These are phyloP conservation scores for Lycocorax pyrrhopterus DNA, from an alignment of 2,113 vertebrate species.

Conservation along the genomic window DNA sequence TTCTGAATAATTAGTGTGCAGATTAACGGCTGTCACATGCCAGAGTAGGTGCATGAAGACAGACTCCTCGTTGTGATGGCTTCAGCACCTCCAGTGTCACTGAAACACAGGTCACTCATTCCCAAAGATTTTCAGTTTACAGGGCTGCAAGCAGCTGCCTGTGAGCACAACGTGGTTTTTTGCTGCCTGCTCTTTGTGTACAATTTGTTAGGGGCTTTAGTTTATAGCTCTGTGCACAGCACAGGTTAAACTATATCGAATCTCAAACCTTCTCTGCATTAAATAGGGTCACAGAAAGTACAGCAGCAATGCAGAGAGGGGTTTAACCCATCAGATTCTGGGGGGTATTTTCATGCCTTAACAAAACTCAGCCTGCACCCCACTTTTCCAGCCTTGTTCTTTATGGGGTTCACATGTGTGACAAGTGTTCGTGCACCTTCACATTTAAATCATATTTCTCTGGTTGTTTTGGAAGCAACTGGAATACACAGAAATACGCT, in stretches of 20 bases:
- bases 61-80: background rate
- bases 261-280: constrained; percentile 55
- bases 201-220: constrained; percentile 58
- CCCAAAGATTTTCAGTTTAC: background rate
- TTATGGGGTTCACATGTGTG: background rate
- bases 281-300: constrained; percentile 69
- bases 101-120: background rate
- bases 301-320: constrained; percentile 35
- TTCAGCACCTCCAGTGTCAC: background rate
- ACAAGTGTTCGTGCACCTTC: background rate
- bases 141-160: constrained; percentile 39
- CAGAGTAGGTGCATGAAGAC: background rate
- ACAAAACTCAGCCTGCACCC: background rate
- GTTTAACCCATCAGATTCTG: constrained; percentile 54
- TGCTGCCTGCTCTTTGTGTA: constrained; percentile 39
- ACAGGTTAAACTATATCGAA: constrained; percentile 60
- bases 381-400: background rate
- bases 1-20: background rate
- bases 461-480: background rate
- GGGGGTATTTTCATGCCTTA: background rate
- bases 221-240: constrained; percentile 62
- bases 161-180: constrained; percentile 14
- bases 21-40: background rate
- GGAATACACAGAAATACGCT: background rate
- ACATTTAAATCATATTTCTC: background rate